Base-by-base conservation (phyloP, 2,888 invertebrate species). In the Stenchaetothrips biformis region DNA sequence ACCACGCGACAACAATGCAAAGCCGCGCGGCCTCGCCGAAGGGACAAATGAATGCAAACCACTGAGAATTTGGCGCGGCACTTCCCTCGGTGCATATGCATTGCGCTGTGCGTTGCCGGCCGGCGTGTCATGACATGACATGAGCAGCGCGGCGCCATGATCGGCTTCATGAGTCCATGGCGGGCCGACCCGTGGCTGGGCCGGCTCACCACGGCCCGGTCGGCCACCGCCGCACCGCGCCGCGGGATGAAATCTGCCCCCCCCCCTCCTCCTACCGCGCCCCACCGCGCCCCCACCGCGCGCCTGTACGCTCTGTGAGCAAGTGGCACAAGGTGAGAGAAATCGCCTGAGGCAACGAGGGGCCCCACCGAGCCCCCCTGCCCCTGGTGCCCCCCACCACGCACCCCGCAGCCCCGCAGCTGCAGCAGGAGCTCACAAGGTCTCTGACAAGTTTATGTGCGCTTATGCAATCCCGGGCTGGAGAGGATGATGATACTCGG, bases 241-340 rank as follows among this genome's bases (percentile, higher is more conserved):
- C 67, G 25, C 67, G 67, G 67, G 67, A 74, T 74, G 67, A 74
- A 74, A 74, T 74, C 67, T 74, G 25, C 25, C 25, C 21, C 67
- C 67, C 25, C 25, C 21, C 67, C 67, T 21, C 67, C 59, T 18
- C 59, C 13, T 16, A 1, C 6, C 16, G 2, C 53, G 53, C 53
- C 2, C 16, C 59, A 0, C 59, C 13, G 1, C 59, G 6, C 59
- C 0, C 59, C 59, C 18, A 9, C 18, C 8, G 13, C 59, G 18
- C 59, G 18, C 59, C 59, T 16, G 67, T 74, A 74, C 67, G 67
- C 67, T 74, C 67, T 74, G 67, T 74, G 67, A 74, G 67, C 67
- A 74, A 74, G 67, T 74, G 67, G 67, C 67, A 74, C 67, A 74
- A 74, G 67, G 67, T 74, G 67, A 74, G 67, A 74, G 67, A 74